These are phyloP conservation scores for Ophiodon elongatus DNA, from an alignment of 2,113 vertebrate genomes.

Conservation along the genomic window DNA sequence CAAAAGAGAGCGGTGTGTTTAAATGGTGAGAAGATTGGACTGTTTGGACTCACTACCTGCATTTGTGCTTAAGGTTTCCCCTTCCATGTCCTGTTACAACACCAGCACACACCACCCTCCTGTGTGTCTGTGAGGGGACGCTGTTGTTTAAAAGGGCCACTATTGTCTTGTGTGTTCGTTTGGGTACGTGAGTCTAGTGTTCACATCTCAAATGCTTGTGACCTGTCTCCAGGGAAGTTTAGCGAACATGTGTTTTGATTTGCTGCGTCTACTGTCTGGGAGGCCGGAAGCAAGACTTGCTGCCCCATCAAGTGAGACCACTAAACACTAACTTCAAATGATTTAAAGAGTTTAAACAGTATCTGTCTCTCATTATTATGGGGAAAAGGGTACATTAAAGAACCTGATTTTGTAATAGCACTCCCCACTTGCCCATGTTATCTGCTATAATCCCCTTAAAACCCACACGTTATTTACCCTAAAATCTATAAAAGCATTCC, in stretches of 20 bases:
- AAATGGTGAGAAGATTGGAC: conserved; percentile 68
- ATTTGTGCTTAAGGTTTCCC: conserved; percentile 73
- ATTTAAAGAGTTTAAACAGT: not conserved
- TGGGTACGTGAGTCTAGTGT: not conserved
- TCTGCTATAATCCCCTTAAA: not conserved
- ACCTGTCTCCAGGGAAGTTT: not conserved
- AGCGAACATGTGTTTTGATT: not conserved
- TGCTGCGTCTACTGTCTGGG: not conserved
- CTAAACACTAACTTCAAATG: not conserved
- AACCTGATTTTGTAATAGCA: not conserved
- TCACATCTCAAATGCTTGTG: not conserved
- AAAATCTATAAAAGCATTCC: not conserved
- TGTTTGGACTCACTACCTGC: conserved; percentile 75
- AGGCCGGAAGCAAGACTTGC: not conserved
- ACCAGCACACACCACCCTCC: conserved; percentile 40
- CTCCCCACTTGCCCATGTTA: not conserved
- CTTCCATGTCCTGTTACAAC: conserved; percentile 65
- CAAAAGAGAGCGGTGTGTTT: conserved; percentile 52
- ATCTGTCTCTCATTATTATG: not conserved
- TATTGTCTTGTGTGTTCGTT: conserved; percentile 23
- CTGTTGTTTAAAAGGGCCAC: conserved; percentile 11
- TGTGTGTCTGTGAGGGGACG: conserved; percentile 38
- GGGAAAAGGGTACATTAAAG: not conserved
- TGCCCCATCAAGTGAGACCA: not conserved
- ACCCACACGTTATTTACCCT: not conserved